Conservation (phyloP, 1,140 invertebrate genomes). For the Drusus annulatus region DNA sequence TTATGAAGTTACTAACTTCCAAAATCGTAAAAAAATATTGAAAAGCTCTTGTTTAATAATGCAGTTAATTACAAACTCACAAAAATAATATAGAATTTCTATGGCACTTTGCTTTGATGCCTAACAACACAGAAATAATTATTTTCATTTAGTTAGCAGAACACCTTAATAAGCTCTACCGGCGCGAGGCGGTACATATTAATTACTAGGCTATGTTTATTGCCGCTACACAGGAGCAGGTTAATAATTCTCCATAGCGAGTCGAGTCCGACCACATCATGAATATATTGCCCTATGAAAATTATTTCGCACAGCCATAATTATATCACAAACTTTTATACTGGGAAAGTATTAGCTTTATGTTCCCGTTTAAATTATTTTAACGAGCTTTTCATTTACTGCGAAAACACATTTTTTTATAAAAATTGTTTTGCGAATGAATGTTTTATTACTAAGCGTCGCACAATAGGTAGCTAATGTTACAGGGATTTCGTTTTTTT, state of each 20-base stretch:
- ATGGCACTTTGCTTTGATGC: too few species aligned
- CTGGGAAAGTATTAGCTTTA: too few species aligned
- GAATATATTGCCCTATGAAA: slow-evolving; percentile 13
- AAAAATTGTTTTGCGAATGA: too few species aligned
- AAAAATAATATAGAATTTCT: too few species aligned
- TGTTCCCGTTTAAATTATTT: too few species aligned
- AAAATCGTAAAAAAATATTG: background rate
- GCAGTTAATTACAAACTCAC: too few species aligned
- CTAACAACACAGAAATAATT: background rate
- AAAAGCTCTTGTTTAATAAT: too few species aligned
- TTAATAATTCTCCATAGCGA: slow-evolving; percentile 25
- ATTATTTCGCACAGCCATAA: background rate
- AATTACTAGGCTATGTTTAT: slow-evolving; percentile 42
- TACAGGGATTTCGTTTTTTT: too few species aligned
- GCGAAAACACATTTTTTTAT: too few species aligned
- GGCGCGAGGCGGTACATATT: background rate
- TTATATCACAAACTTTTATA: background rate
- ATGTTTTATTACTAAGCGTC: too few species aligned
- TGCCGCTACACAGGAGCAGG: slow-evolving; percentile 38
- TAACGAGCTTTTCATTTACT: too few species aligned
- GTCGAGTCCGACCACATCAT: background rate
- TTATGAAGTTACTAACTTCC: background rate
- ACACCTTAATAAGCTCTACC: slow-evolving; percentile 42
- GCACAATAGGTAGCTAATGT: too few species aligned
- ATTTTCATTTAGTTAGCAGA: slow-evolving; percentile 33